Base-by-base conservation (phyloP, 2,888 invertebrate genomes). In the Chrysolina oricalcia region DNA sequence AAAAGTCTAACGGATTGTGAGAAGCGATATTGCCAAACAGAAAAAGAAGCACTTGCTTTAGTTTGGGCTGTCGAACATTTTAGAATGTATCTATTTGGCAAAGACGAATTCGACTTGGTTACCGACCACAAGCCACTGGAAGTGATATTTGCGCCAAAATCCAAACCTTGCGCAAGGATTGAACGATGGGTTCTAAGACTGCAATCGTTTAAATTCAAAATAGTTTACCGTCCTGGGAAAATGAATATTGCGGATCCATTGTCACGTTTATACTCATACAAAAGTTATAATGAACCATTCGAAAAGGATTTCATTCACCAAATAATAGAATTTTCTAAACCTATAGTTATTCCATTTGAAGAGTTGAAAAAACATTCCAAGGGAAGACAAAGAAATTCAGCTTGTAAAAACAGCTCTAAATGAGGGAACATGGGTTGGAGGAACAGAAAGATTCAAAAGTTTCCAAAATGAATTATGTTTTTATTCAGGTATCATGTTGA, bases 11-110 rank as follows among this genome's bases (percentile, higher is more conserved):
- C 81, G 5, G 80, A 83, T 6, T 77, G 74, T 41, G 82, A 84
- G 64, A 81, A 75, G 66, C 50, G 82, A 15, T 86, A 87, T 78
- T 89, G 83, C 10, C 85, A 87, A 75, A 84, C 84, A 9, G n/a
- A n/a, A n/a, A n/a, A n/a, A n/a, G n/a, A n/a, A n/a, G n/a, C n/a
- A n/a, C n/a, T n/a, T n/a, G n/a, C n/a, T n/a, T n/a, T n/a, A n/a
- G n/a, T n/a, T n/a, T n/a, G n/a, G n/a, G n/a, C n/a, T n/a, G n/a
- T n/a, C n/a, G n/a, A n/a, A n/a, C n/a, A n/a, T n/a, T n/a, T n/a
- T n/a, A n/a, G n/a, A n/a, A n/a, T n/a, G n/a, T 82, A 81, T 56
- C 63, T 82, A 48, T 68, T 63, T 10, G 85, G 86, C 78, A 65
- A 72, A 40, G 85, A 87, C 78, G 87, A 35, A 9, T 65, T 72